These are phyloP conservation scores for Dendrolimus punctatus DNA, from an alignment of 1,140 invertebrate species.

Conservation along the genomic window DNA sequence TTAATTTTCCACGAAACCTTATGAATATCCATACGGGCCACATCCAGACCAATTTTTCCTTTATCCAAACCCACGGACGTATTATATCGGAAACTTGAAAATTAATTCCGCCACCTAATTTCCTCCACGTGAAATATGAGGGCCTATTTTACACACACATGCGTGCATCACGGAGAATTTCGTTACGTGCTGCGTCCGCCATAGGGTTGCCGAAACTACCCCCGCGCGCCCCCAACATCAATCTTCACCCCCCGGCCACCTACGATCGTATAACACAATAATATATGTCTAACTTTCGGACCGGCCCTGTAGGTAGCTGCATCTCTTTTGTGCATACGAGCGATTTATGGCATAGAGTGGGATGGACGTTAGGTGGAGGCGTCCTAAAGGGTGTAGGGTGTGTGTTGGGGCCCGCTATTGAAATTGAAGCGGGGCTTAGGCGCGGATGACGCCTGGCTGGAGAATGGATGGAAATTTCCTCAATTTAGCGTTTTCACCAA, in stretches of 20 bases:
- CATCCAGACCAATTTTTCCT: constrained; percentile 43
- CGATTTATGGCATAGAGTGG: constrained; percentile 19
- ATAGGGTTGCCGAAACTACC: constrained; percentile 67
- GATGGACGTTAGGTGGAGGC: constrained; percentile 38
- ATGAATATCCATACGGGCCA: constrained; percentile 23
- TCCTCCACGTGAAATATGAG: constrained; percentile 62
- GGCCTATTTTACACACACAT: constrained; percentile 44
- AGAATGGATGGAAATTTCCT: constrained; percentile 72
- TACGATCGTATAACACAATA: constrained; percentile 69
- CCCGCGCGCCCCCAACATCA: constrained; percentile 51
- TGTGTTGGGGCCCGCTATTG: constrained; percentile 65
- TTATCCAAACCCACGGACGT: constrained; percentile 2
- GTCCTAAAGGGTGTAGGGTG: constrained; percentile 68
- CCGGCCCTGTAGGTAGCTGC: constrained; percentile 59
- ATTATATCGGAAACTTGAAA: constrained; percentile 64
- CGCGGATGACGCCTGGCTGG: constrained; percentile 68
- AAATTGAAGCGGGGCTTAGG: constrained; percentile 70
- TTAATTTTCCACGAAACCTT: constrained; percentile 42
- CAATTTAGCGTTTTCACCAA: constrained; percentile 70
- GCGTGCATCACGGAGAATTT: constrained; percentile 50
- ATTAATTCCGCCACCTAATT: constrained; percentile 68
- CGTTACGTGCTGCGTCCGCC: constrained; percentile 41
- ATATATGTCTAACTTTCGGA: constrained; percentile 71
- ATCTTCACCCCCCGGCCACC: constrained; percentile 65
- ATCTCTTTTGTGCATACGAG: constrained; percentile 20